Evolutionary conservation across 2,797 vertebrate genomes (phyloP).

Genomic region (Rhinophrynus dorsalis): DNA sequence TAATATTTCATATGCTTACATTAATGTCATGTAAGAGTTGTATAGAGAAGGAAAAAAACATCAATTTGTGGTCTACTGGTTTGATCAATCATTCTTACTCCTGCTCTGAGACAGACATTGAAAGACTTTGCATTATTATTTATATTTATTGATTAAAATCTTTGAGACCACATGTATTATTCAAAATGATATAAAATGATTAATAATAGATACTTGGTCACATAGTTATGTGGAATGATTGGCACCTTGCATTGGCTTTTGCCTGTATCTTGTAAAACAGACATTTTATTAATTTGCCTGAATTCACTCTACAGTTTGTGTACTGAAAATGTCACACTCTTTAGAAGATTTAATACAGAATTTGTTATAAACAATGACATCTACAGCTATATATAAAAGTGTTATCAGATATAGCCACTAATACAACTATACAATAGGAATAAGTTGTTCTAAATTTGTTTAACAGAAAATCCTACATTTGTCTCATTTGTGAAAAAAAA

Average conservation of each 20-base stretch:
- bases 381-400: too few relatives aligned
- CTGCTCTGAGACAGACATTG: slow-evolving; percentile 14
- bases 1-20: background rate
- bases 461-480: too few relatives aligned
- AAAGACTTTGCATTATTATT: slow-evolving; percentile 41
- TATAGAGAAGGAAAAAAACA: slow-evolving; percentile 10
- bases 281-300: background rate
- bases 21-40: slow-evolving; percentile 33
- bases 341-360: too few relatives aligned
- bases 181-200: slow-evolving; percentile 52
- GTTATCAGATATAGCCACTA: too few relatives aligned
- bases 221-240: slow-evolving; percentile 52
- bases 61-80: slow-evolving; percentile 5
- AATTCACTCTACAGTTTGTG: too few relatives aligned
- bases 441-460: too few relatives aligned
- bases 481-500: too few relatives aligned
- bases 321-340: too few relatives aligned
- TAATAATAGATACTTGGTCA: slow-evolving; percentile 59
- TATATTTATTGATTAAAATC: slow-evolving; percentile 50
- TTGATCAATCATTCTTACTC: slow-evolving; percentile 41
- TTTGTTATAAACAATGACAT: too few relatives aligned
- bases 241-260: slow-evolving; percentile 47
- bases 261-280: slow-evolving; percentile 1
- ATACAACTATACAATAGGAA: too few relatives aligned
- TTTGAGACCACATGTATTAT: slow-evolving; percentile 47